A percentile compares a stretch with the other conserved stretches of the same genome.
phyloP scores from a whole-genome alignment of 2,888 invertebrate genomes.

The Syritta pipiens region DNA sequence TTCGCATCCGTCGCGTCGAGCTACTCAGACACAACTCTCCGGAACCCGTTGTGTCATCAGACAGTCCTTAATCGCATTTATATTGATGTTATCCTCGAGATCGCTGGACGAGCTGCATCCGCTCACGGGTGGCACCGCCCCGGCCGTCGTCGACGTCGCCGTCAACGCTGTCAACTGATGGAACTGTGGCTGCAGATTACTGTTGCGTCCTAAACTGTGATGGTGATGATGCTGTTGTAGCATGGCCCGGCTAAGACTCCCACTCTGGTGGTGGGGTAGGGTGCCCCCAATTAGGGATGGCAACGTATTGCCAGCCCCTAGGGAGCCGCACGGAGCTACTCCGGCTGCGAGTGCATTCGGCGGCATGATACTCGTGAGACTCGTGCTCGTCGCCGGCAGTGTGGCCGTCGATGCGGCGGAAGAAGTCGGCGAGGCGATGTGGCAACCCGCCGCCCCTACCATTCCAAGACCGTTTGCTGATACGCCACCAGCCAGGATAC shows the following conservation, averaged over 20 bases:
- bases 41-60: slow-evolving; percentile 92
- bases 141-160: slow-evolving; percentile 46
- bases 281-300: slow-evolving; percentile 72
- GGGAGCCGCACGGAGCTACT: slow-evolving; percentile 64
- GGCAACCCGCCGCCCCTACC: slow-evolving; percentile 71
- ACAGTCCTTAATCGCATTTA: slow-evolving; percentile 92
- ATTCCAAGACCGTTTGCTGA: slow-evolving; percentile 62
- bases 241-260: slow-evolving; percentile 62
- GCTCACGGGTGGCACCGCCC: slow-evolving; percentile 70
- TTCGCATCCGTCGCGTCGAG: slow-evolving; percentile 1
- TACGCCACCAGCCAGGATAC: slow-evolving; percentile 41
- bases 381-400: slow-evolving; percentile 71
- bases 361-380: slow-evolving; percentile 70
- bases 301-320: slow-evolving; percentile 52
- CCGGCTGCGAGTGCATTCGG: slow-evolving; percentile 70
- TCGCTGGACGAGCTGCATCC: slow-evolving; percentile 77
- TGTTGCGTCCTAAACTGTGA: slow-evolving; percentile 66
- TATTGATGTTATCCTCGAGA: slow-evolving; percentile 83
- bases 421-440: slow-evolving; percentile 76
- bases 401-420: slow-evolving; percentile 74
- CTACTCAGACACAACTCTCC: slow-evolving; percentile 90
- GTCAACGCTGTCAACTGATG: slow-evolving; percentile 60
- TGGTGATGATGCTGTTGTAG: slow-evolving; percentile 62
- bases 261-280: slow-evolving; percentile 70
- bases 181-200: slow-evolving; percentile 65